Evolutionary conservation across 2,888 invertebrate species (phyloP).

Genomic region (Eulithis prunata): DNA sequence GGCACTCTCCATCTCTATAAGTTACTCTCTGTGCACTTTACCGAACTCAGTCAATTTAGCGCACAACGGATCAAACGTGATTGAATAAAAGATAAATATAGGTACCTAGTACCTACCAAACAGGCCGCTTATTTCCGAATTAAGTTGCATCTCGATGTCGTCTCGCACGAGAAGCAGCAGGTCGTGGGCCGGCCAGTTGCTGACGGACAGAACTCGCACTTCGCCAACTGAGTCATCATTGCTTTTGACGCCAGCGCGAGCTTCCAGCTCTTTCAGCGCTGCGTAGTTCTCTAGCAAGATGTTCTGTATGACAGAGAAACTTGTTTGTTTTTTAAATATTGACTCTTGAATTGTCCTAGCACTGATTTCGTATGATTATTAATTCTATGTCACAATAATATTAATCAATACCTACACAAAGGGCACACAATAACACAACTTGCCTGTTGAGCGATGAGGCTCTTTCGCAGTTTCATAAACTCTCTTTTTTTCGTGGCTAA

Average conservation of each 20-base stretch:
- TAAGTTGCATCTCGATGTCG: conserved; percentile 53
- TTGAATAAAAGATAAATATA: neutral
- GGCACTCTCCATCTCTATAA: no score
- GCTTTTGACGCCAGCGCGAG: conserved; percentile 50
- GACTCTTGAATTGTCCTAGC: no score
- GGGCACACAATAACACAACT: conserved; percentile 15
- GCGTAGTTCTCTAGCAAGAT: conserved; percentile 64
- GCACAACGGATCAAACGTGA: neutral
- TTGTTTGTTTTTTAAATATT: neutral
- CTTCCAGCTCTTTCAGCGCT: conserved; percentile 66
- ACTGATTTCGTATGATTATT: no score
- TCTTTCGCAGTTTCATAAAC: conserved; percentile 65
- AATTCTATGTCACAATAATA: no score
- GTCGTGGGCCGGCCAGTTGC: conserved; percentile 70
- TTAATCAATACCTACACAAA: no score
- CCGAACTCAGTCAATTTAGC: neutral
- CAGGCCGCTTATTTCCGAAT: conserved; percentile 58
- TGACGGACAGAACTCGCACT: conserved; percentile 70
- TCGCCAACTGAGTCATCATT: conserved; percentile 63
- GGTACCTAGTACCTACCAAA: conserved; percentile 72
- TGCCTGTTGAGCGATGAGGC: conserved; percentile 65
- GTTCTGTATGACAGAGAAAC: conserved; percentile 53
- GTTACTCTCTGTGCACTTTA: no score
- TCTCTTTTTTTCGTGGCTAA: conserved; percentile 71
- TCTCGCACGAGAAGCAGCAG: conserved; percentile 64